phyloP scores from a whole-genome alignment of 1,140 invertebrate species.

The Caenorhabditis latens region DNA sequence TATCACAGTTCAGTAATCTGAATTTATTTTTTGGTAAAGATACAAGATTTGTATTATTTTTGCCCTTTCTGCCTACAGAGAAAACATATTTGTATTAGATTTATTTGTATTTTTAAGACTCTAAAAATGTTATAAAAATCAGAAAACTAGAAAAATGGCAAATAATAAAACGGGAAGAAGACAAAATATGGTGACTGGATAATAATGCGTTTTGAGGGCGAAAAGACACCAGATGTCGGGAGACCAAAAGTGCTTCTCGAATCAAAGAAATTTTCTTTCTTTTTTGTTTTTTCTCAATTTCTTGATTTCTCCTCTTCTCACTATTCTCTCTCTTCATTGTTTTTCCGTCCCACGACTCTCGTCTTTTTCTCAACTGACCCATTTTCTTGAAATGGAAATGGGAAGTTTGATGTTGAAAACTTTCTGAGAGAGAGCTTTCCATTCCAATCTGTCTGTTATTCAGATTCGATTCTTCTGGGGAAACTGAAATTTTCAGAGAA shows the following conservation, averaged over 20 bases:
- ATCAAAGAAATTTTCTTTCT: neutral
- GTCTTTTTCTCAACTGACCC: neutral
- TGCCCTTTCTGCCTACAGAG: too few species aligned
- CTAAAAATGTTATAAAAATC: too few species aligned
- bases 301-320: neutral
- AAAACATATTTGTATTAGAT: too few species aligned
- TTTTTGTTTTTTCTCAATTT: slow-evolving; percentile 4
- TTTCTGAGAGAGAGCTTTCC: neutral
- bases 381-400: slow-evolving; percentile 46
- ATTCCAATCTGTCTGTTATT: neutral
- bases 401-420: neutral
- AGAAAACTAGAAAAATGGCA: too few species aligned
- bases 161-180: neutral
- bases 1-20: too few species aligned
- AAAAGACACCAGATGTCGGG: slow-evolving; percentile 21
- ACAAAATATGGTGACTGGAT: neutral
- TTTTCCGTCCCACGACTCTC: slow-evolving; percentile 17
- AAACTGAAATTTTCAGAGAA: neutral
- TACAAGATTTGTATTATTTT: too few species aligned
- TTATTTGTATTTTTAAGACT: too few species aligned
- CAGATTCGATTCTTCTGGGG: neutral
- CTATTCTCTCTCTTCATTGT: neutral
- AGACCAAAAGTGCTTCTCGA: slow-evolving; percentile 44
- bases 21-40: too few species aligned
- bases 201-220: slow-evolving; percentile 29